Percentiles rank a stretch among this genome's conserved stretches.
These are phyloP conservation scores for Thera obeliscata DNA, from an alignment of 2,888 invertebrate species.

Conservation along the genomic window DNA sequence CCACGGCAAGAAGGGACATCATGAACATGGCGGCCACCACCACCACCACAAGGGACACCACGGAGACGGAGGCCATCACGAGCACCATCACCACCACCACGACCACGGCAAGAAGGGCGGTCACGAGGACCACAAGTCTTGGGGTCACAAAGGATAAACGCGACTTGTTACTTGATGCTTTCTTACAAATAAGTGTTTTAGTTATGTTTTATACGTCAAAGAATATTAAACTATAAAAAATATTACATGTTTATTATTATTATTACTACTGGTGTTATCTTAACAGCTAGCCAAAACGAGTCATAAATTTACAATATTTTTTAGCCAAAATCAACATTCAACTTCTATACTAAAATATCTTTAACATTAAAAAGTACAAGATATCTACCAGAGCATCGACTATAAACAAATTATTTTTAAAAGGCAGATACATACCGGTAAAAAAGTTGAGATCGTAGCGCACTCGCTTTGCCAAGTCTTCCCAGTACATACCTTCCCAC, in stretches of 20 bases:
- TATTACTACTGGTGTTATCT: no score
- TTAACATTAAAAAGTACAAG: no score
- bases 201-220: conserved; percentile 56
- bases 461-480: no score
- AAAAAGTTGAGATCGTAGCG: no score
- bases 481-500: no score
- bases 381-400: no score
- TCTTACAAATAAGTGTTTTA: conserved; percentile 56
- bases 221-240: conserved; percentile 21
- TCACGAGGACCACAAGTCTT: conserved; percentile 91
- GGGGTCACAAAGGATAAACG: conserved; percentile 84
- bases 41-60: conserved; percentile 92
- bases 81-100: conserved; percentile 89
- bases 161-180: conserved; percentile 63
- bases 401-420: no score
- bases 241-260: not conserved
- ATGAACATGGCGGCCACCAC: conserved; percentile 90
- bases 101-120: conserved; percentile 92
- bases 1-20: conserved; percentile 90
- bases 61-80: conserved; percentile 90
- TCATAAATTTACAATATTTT: not conserved
- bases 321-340: no score
- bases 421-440: no score
- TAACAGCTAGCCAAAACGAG: no score
- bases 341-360: no score